Evolutionary conservation across 2,797 vertebrate species (phyloP).

Genomic region (Odontamblyopus lacepedii): DNA sequence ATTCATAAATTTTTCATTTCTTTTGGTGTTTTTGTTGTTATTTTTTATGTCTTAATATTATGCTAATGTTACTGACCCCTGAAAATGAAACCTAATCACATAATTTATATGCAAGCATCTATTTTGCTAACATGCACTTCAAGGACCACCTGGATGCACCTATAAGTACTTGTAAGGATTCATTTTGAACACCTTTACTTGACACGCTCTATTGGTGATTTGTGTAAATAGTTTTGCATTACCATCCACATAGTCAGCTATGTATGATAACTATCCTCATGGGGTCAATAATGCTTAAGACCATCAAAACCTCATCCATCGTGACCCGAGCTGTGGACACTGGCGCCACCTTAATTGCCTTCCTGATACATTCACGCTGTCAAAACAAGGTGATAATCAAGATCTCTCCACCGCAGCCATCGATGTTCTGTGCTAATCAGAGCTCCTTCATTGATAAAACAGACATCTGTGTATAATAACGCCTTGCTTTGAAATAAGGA

Average conservation of each 20-base stretch:
- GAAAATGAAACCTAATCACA: background rate
- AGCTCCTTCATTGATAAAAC: slow-evolving; percentile 36
- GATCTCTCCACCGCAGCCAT: slow-evolving; percentile 59
- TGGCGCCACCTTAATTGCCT: slow-evolving; percentile 73
- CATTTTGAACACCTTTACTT: background rate
- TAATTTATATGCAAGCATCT: background rate
- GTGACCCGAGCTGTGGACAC: slow-evolving; percentile 54
- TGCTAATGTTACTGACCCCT: too few species aligned
- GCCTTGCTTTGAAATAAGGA: slow-evolving; percentile 15
- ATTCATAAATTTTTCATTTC: too few species aligned
- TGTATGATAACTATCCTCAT: slow-evolving; percentile 50
- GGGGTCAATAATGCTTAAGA: slow-evolving; percentile 68
- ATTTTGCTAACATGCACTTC: background rate
- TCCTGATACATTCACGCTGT: slow-evolving; percentile 75
- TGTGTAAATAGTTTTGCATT: background rate
- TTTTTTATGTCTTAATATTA: too few species aligned
- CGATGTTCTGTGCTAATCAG: slow-evolving; percentile 48
- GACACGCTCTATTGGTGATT: background rate
- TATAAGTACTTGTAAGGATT: background rate
- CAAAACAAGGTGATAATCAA: slow-evolving; percentile 70
- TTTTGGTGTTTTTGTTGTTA: too few species aligned
- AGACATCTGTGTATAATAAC: slow-evolving; percentile 23
- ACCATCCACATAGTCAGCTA: slow-evolving; percentile 45
- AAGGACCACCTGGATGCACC: background rate
- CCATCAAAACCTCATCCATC: slow-evolving; percentile 76